These are phyloP conservation scores for Crotalus tigris DNA, from an alignment of 2,113 vertebrate species.

Conservation along the genomic window DNA sequence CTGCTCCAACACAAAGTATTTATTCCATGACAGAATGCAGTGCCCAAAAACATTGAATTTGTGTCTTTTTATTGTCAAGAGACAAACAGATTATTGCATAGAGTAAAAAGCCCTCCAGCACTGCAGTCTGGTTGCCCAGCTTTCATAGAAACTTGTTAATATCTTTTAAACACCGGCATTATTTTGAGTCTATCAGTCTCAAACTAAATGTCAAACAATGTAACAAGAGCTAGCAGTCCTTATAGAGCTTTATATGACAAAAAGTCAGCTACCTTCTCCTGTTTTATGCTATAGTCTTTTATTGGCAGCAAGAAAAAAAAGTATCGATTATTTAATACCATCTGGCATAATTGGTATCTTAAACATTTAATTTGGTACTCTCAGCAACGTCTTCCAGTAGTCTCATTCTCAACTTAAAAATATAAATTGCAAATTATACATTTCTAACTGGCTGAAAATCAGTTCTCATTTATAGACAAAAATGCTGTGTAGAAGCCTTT, in stretches of 20 bases:
- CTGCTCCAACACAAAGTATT: conserved; percentile 8
- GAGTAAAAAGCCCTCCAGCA: conserved; percentile 11
- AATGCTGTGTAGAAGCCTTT: neutral
- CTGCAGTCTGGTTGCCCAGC: conserved; percentile 15
- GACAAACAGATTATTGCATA: conserved; percentile 7
- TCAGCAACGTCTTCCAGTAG: neutral
- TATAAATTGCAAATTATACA: neutral
- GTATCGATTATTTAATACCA: neutral
- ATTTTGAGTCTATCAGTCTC: neutral
- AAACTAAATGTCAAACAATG: conserved; percentile 9
- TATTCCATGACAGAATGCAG: conserved; percentile 3
- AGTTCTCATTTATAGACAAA: neutral
- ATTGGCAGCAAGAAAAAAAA: neutral
- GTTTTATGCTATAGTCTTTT: neutral
- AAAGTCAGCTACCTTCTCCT: fast-evolving
- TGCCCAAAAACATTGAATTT: neutral
- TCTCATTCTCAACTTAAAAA: fast-evolving
- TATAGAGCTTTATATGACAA: neutral
- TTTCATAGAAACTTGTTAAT: conserved; percentile 23
- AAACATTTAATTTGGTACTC: neutral
- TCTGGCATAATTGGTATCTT: neutral
- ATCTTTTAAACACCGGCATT: conserved; percentile 5
- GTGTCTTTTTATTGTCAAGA: conserved; percentile 22
- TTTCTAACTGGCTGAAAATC: neutral
- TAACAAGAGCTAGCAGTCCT: neutral